Evolutionary conservation across 1,140 invertebrate genomes (phyloP).

Genomic region (Sesamia nonagrioides): DNA sequence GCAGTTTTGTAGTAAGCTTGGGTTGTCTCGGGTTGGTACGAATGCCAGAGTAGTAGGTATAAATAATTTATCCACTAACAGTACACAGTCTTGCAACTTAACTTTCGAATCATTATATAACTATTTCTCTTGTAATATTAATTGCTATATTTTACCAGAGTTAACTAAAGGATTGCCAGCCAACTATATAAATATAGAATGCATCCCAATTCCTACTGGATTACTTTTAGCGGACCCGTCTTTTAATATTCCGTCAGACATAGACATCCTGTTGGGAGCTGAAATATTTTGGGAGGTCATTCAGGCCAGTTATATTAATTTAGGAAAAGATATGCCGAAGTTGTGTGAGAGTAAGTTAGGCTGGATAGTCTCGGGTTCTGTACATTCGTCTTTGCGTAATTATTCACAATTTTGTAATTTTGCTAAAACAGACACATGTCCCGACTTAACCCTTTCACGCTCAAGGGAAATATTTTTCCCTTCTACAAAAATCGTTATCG

Average conservation of each 20-base stretch:
- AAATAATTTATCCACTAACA: no score
- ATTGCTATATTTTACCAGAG: slow-evolving; percentile 1
- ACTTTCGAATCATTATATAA: neutral
- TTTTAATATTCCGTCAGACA: slow-evolving; percentile 20
- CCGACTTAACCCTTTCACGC: no score
- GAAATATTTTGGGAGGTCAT: slow-evolving; percentile 52
- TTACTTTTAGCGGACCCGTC: neutral
- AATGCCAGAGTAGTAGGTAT: no score
- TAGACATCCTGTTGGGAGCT: slow-evolving; percentile 22
- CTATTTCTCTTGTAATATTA: neutral
- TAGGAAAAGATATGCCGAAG: slow-evolving; percentile 59
- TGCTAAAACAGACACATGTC: neutral
- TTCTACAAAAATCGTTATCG: no score
- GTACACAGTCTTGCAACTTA: neutral
- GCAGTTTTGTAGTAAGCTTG: no score
- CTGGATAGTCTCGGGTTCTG: slow-evolving; percentile 55
- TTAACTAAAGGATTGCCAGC: neutral
- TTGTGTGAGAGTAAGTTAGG: slow-evolving; percentile 58
- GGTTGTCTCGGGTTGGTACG: no score
- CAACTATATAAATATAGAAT: neutral
- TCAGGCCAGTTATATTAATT: slow-evolving; percentile 52
- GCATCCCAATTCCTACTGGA: slow-evolving; percentile 8
- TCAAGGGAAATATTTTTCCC: no score
- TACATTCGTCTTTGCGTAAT: neutral
- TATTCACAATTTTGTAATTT: neutral